Base-by-base conservation (phyloP, 53 echinoderm and acorn worm species). In the Temnopleurus reevesii region DNA sequence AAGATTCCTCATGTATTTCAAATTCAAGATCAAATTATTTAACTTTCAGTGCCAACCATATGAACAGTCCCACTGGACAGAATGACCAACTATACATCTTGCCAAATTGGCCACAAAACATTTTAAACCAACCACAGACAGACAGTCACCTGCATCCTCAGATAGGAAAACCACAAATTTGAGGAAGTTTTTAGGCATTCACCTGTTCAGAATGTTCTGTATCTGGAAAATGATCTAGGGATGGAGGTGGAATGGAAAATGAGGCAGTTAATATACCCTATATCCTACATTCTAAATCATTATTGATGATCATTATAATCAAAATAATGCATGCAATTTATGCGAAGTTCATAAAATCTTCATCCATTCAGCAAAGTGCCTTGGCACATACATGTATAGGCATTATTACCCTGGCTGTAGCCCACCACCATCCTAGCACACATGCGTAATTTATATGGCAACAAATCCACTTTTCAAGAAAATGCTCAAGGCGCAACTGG, bases 171-270 rank as follows among this genome's bases (percentile, higher is more conserved):
- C 71, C 41, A 43, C 38, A 41, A 41, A 13, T 30, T 29, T 71
- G 71, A 71, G 71, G 71, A 71, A 71, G 71, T 71, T 8, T 21
- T 71, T 3, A 7, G 36, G 71, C 19, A 38, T 71, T 71, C 71
- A 71, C 71, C 71, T 71, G 71, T 41, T 43, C 6, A 21, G n/a
- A 34, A 71, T 38, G 71, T 41, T 71, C 71, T 41, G 23, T n/a
- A n/a, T n/a, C 71, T 71, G 38, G 71, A 8, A 13, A 71, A 71
- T 27, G 41, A 18, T 38, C 38, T 21, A 0, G 5, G 23, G 41
- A 2, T 71, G 31, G 33, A 63, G 12, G 2, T 71, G 31, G 71
- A 41, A 10, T 7, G 71, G 23, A 71, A n/a, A 71, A 36, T 41
- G 23, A 21, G 35, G n/a, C 2, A 59, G 23, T 26, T 25, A 49